These are phyloP conservation scores for Penaeus monodon DNA, from an alignment of 2,888 invertebrate species.

Conservation along the genomic window DNA sequence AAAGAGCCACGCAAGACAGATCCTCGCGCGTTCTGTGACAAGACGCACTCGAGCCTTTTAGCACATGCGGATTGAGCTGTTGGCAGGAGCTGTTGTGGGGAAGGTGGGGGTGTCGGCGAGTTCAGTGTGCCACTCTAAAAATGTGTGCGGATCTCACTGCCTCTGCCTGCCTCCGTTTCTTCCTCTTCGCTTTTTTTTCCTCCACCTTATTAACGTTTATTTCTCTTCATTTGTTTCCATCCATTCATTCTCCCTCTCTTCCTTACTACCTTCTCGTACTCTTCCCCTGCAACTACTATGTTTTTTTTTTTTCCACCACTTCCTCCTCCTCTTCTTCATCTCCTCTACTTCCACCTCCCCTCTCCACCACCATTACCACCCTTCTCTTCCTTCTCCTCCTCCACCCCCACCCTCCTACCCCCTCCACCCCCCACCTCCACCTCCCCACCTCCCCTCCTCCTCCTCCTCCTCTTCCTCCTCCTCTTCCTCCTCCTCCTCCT, in stretches of 20 bases:
- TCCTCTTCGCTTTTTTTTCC: neutral
- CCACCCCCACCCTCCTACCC: neutral
- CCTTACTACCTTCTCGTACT: too few relatives aligned
- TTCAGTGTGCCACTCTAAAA: slow-evolving; percentile 38
- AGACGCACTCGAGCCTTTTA: neutral
- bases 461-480: too few relatives aligned
- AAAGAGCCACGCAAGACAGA: too few relatives aligned
- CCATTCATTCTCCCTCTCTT: too few relatives aligned
- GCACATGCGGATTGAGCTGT: neutral
- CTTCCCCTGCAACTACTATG: too few relatives aligned
- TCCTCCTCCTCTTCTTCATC: neutral
- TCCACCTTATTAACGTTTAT: too few relatives aligned
- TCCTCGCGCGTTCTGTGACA: too few relatives aligned
- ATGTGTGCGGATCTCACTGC: slow-evolving; percentile 12
- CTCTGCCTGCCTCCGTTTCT: neutral
- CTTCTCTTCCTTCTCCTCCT: neutral
- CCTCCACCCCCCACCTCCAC: neutral
- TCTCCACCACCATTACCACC: neutral
- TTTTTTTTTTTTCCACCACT: neutral
- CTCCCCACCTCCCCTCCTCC: too few relatives aligned
- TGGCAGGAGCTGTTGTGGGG: neutral
- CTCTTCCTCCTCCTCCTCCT: too few relatives aligned
- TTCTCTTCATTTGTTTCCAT: too few relatives aligned
- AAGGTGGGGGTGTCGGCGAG: neutral
- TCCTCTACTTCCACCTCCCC: neutral